A percentile compares a stretch with the other conserved stretches of the same genome.
Evolutionary conservation across 1,140 invertebrate genomes (phyloP).

Genomic region (Lucilia sericata): DNA sequence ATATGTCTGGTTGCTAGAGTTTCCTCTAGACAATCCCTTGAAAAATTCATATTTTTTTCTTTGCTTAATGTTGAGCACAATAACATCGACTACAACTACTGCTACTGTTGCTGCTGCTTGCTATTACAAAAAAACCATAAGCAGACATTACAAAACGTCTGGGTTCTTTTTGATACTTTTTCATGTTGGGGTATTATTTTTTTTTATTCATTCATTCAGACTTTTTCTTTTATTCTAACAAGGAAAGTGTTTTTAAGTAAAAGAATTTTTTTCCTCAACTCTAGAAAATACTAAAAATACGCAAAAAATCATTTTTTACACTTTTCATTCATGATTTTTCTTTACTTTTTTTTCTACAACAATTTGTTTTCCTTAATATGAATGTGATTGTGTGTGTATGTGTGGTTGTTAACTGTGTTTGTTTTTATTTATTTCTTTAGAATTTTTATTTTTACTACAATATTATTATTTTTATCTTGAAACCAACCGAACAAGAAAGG

Average conservation of each 20-base stretch:
- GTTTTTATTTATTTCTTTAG: slow-evolving; percentile 2
- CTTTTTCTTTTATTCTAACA: not conserved
- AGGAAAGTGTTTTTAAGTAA: not conserved
- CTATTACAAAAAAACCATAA: not conserved
- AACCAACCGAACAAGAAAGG: not conserved
- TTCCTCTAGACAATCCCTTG: not conserved
- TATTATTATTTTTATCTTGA: not conserved
- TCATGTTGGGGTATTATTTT: too few species aligned
- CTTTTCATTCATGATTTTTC: slow-evolving; percentile 18
- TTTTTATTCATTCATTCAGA: not conserved
- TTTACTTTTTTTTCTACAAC: not conserved
- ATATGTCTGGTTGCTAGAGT: not conserved
- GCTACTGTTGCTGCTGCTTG: not conserved
- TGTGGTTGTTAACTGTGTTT: not conserved
- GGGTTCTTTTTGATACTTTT: not conserved
- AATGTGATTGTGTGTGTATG: not conserved
- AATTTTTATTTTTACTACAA: not conserved
- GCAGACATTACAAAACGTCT: slow-evolving; percentile 12
- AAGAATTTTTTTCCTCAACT: not conserved
- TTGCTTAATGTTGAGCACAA: too few species aligned
- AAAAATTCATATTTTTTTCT: not conserved
- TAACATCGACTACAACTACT: not conserved
- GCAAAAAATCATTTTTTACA: not conserved
- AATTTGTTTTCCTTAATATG: not conserved
- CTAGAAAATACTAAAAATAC: not conserved